These are phyloP conservation scores for Pollicipes pollicipes DNA, from an alignment of 1,140 invertebrate genomes.

Conservation along the genomic window DNA sequence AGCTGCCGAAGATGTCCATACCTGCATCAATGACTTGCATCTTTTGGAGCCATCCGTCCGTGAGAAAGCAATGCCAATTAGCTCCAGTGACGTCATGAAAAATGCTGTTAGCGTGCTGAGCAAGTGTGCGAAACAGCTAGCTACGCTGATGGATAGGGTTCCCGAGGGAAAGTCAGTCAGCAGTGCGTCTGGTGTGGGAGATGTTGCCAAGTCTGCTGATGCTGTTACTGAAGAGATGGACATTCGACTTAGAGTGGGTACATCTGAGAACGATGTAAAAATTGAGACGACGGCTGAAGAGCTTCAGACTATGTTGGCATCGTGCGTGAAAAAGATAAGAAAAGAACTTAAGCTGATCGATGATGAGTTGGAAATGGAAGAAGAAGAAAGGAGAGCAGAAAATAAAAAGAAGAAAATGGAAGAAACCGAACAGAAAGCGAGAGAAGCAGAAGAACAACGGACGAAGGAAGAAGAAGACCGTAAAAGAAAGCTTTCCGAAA, in stretches of 20 bases:
- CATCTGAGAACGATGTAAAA: not conserved
- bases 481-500: not conserved
- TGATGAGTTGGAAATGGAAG: constrained; percentile 1
- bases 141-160: not conserved
- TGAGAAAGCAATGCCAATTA: not conserved
- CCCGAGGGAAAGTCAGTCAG: not conserved
- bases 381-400: constrained; percentile 8
- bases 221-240: not conserved
- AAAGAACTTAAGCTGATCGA: not conserved
- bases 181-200: not conserved
- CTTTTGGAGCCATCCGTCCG: not conserved
- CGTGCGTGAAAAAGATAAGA: not conserved
- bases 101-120: not conserved
- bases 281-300: not conserved
- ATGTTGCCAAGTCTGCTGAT: not conserved
- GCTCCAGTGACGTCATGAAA: not conserved
- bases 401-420: constrained; percentile 3
- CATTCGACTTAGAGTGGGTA: not conserved
- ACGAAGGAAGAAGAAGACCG: constrained; percentile 15
- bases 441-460: constrained; percentile 18
- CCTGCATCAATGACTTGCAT: not conserved
- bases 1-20: not conserved
- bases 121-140: not conserved
- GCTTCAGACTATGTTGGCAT: not conserved
- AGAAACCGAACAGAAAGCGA: constrained; percentile 11